These are phyloP conservation scores for Iselma pallidipennis DNA, from an alignment of 2,888 invertebrate species.

Conservation along the genomic window DNA sequence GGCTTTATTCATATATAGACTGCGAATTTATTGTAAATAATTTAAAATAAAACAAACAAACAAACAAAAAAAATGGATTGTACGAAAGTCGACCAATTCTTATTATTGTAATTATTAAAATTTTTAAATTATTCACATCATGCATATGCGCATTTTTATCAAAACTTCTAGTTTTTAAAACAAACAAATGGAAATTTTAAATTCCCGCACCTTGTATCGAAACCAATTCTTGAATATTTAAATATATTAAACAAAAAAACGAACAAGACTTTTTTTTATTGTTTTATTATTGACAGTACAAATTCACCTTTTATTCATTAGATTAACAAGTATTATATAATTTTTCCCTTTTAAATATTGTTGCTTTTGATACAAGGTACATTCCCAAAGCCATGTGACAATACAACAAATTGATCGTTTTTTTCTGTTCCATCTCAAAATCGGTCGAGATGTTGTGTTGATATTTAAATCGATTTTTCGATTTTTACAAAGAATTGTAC, in stretches of 20 bases:
- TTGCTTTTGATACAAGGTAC: conserved; percentile 11
- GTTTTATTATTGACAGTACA: conserved; percentile 28
- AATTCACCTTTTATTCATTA: conserved; percentile 32
- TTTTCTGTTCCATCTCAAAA: conserved; percentile 8
- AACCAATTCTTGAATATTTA: background rate
- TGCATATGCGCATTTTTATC: conserved; percentile 31
- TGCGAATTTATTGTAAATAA: conserved; percentile 39
- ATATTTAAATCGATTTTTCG: conserved; percentile 30
- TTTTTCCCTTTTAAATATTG: conserved; percentile 5
- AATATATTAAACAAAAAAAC: background rate
- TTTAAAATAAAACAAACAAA: too few relatives aligned
- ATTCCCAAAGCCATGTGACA: conserved; percentile 28
- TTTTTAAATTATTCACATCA: conserved; percentile 23
- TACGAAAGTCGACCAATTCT: conserved; percentile 42
- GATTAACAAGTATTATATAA: too few relatives aligned
- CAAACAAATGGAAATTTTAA: conserved; percentile 7
- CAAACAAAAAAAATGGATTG: conserved; percentile 29
- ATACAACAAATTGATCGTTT: conserved; percentile 15
- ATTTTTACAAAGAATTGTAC: conserved; percentile 38
- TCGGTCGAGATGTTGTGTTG: conserved; percentile 12
- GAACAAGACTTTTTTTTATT: background rate
- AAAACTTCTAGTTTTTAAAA: conserved; percentile 30
- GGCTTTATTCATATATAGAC: conserved; percentile 32
- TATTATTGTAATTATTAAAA: conserved; percentile 28
- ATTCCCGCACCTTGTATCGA: conserved; percentile 23